Base-by-base conservation (phyloP, 2,113 vertebrate genomes). In the Xenopus borealis region DNA sequence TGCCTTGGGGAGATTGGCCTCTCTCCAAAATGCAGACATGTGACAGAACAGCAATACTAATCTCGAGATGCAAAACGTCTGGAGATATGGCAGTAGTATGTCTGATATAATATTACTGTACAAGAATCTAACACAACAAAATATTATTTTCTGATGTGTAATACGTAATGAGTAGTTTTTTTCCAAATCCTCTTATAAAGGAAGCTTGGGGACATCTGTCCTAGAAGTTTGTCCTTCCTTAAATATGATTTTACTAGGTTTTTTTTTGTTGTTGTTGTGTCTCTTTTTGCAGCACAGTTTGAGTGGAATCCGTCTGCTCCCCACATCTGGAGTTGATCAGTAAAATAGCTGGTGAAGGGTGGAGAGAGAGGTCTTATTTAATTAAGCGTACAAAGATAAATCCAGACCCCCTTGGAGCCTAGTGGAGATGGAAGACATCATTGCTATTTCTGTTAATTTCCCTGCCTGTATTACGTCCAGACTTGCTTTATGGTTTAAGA, bases 311-410 rank as follows among this genome's bases (percentile, higher is more conserved):
- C 33, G 74, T 79, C 81, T 83, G 77, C 72, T 72, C 61, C 18
- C 19, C 66, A 77, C 86, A 85, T 87, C 85, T 85, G 84, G 71
- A 83, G 80, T 76, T 81, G 69, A 78, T 87, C 84, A 79, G 52
- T 64, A 45, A 27, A 75, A 69, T 72, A 72, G 50, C 75, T 59
- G 71, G 52, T 27, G 63, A 50, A 69, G 72, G 78, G 66, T 78
- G 79, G 81, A 80, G 79, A 81, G 78, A 72, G 72, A 77, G 68
- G 57, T 79, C 66, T 70, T 72, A 52, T 78, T 79, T 82, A 75
- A 66, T 72, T 74, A 62, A 62, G 74, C 62, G 66, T 80, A 79
- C 76, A 81, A 78, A 81, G 71, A 82, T 67, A 79, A 77, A 77
- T 70, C 58, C 59, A 64, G 74, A 77, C 74, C 74, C 58, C 74